Evolutionary conservation across 2,797 vertebrate species (phyloP).

Genomic region (Poeciliopsis infans): DNA sequence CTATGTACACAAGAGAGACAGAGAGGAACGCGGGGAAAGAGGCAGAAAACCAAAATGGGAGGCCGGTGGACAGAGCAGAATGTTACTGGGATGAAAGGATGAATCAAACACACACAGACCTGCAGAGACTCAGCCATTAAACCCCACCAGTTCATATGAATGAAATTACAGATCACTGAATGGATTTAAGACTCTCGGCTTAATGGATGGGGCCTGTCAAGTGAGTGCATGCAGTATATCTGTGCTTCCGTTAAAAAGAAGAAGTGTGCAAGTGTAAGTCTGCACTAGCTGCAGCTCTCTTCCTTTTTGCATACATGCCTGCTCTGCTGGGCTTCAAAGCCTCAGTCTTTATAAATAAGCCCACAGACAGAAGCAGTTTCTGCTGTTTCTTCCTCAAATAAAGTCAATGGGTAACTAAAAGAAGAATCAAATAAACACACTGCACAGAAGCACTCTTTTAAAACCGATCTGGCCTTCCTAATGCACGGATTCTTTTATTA

Average conservation of each 20-base stretch:
- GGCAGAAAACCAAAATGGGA: constrained; percentile 9
- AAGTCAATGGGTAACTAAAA: background rate
- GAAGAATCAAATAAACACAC: background rate
- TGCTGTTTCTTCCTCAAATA: constrained; percentile 7
- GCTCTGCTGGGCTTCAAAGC: constrained; percentile 41
- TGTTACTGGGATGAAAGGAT: constrained; percentile 19
- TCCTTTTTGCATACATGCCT: constrained; percentile 39
- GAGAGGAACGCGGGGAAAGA: constrained; percentile 75
- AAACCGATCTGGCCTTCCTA: background rate
- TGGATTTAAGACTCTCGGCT: constrained; percentile 26
- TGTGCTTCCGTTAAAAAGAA: background rate
- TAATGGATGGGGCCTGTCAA: constrained; percentile 21
- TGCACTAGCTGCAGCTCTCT: constrained; percentile 37
- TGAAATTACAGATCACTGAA: constrained; percentile 36
- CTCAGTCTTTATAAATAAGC: constrained; percentile 16
- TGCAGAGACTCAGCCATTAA: background rate
- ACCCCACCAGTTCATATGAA: constrained; percentile 22
- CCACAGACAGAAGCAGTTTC: constrained; percentile 8
- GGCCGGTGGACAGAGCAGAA: background rate
- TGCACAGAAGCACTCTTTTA: background rate
- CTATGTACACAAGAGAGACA: constrained; percentile 83
- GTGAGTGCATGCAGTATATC: constrained; percentile 6
- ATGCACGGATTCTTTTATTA: background rate
- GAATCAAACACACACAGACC: constrained; percentile 2
- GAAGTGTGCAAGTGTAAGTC: background rate